Base-by-base conservation (phyloP, 2,797 vertebrate genomes). In the Anabas testudineus region DNA sequence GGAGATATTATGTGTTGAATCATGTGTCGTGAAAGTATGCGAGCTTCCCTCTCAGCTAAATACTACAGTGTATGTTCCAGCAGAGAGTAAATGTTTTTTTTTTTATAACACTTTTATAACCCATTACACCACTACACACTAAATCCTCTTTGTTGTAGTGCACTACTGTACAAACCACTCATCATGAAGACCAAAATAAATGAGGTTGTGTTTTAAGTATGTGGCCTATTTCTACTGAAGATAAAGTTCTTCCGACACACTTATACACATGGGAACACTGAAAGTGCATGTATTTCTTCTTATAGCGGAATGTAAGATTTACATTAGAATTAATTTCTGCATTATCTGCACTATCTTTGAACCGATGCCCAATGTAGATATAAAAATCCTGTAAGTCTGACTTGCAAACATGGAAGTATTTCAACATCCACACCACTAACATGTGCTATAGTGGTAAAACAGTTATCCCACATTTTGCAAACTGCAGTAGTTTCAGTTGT, bases 1-100 rank as follows among this genome's bases (percentile, higher is more conserved):
- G 55, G 57, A 74, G 30, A 57, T 15, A 19, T 41, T 54, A 53
- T 73, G 75, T 63, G 63, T 52, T 62, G 43, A 57, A 74, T 67
- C 21, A 63, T 57, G 53, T 49, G 22, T 18, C 47, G 68, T 65
- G 15, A 71, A 63, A 56, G 28, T 34, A 22, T 19, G n/a, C 42
- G 76, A 32, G 37, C 71, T 76, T 74, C 18, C 37, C 61, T 16
- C 51, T 5, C 2, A 70, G 66, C 53, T 49, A 65, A 68, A 74
- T 28, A 73, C n/a, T 32, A 34, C 45, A 62, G 28, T 10, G n/a
- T 26, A 21, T 39, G 56, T 24, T 52, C 51, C 51, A 37, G 43
- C 10, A 39, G 41, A 70, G 10, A 52, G 43, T 10, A 49, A 49
- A 70, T 0, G 0, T n/a, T n/a, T n/a, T n/a, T 34, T 10, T 60